Percentiles rank a stretch among this genome's conserved stretches.
phyloP scores from a whole-genome alignment of 2,888 invertebrate species.

The Lasioglossum villosulum region DNA sequence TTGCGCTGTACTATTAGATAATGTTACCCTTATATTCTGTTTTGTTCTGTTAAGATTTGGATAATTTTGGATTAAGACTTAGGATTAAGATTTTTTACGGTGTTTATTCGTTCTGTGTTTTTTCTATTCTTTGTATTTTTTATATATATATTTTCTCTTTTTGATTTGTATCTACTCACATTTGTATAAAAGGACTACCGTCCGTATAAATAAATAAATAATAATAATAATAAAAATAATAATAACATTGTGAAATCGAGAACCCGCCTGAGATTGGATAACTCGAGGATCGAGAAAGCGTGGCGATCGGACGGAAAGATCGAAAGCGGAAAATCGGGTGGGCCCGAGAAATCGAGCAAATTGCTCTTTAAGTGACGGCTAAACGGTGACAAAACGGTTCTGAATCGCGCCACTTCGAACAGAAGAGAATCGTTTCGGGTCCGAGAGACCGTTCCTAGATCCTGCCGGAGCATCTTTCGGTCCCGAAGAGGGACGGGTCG shows the following conservation, averaged over 20 bases:
- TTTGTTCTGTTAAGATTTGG: no score
- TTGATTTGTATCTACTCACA: no score
- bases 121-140: no score
- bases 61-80: no score
- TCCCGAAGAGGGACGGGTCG: constrained; percentile 34
- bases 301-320: neutral
- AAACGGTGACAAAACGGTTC: neutral
- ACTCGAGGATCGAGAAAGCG: neutral
- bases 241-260: neutral
- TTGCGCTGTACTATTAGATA: no score
- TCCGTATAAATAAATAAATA: no score
- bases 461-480: constrained; percentile 30
- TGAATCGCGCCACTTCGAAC: neutral
- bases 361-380: neutral
- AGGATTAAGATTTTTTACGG: no score
- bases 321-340: neutral
- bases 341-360: neutral
- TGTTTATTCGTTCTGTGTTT: no score
- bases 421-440: neutral
- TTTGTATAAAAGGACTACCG: no score
- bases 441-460: neutral
- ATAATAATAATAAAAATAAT: no score
- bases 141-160: no score
- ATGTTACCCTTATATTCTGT: no score
- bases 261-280: neutral